Percentiles rank a stretch among this genome's conserved stretches.
Conservation (phyloP, 2,888 invertebrate genomes). For the Dendrolimus houi region DNA sequence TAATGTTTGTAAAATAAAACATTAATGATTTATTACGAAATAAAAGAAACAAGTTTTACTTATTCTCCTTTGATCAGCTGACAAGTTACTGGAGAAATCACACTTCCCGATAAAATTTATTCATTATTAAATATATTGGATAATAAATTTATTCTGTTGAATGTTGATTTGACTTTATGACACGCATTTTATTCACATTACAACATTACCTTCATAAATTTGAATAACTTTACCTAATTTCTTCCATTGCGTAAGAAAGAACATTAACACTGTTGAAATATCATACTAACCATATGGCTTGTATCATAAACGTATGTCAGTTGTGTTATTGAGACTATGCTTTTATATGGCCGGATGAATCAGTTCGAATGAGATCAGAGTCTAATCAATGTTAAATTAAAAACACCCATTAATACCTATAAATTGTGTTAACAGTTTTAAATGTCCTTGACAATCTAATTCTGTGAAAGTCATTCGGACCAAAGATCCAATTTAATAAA, state of each 20-base stretch:
- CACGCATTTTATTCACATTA: no score
- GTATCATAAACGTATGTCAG: slow-evolving; percentile 21
- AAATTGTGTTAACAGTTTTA: background rate
- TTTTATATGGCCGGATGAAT: slow-evolving; percentile 41
- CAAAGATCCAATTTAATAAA: background rate
- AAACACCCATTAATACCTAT: slow-evolving; percentile 4
- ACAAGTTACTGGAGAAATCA: no score
- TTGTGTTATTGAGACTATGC: slow-evolving; percentile 22
- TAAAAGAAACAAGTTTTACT: no score
- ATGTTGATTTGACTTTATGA: no score
- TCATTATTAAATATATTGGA: no score
- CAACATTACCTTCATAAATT: no score
- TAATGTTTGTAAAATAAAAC: no score
- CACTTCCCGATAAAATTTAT: no score
- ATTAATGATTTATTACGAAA: no score
- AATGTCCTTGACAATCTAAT: background rate
- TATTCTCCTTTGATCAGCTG: no score
- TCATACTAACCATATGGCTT: slow-evolving; percentile 14
- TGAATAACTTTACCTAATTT: background rate
- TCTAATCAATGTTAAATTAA: slow-evolving; percentile 12
- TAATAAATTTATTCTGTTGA: no score
- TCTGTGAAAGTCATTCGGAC: background rate
- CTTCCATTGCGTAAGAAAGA: background rate
- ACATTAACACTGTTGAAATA: slow-evolving; percentile 1
- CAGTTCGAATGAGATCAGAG: slow-evolving; percentile 50